Evolutionary conservation across 2,888 invertebrate genomes (phyloP).

Genomic region (Lepidonotus clava): DNA sequence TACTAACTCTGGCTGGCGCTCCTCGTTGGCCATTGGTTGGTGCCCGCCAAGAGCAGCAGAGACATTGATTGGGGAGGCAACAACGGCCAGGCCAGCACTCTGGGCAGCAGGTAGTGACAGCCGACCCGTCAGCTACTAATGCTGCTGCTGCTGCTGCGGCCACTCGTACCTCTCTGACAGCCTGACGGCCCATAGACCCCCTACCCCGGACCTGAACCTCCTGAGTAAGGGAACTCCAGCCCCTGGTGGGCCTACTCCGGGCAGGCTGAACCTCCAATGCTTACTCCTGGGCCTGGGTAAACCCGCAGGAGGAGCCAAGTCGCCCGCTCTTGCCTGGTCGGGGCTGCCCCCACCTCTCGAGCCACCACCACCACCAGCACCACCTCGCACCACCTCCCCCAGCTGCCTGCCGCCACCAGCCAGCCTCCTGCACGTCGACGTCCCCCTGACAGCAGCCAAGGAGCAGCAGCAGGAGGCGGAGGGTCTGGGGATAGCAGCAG

Average conservation of each 20-base stretch:
- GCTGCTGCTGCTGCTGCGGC: too few species aligned
- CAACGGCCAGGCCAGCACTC: neutral
- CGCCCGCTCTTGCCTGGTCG: neutral
- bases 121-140: neutral
- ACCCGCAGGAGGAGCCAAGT: neutral
- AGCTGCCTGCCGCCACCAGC: neutral
- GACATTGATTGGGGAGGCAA: neutral
- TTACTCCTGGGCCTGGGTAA: too few species aligned
- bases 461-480: neutral
- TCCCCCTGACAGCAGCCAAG: neutral
- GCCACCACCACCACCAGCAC: neutral
- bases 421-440: too few species aligned
- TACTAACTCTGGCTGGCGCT: too few species aligned
- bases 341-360: neutral
- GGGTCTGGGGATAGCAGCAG: neutral
- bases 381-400: neutral
- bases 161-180: too few species aligned
- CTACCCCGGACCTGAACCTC: too few species aligned
- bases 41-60: too few species aligned
- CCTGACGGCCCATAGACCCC: too few species aligned
- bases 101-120: neutral
- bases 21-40: too few species aligned
- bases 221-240: too few species aligned
- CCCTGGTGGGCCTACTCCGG: too few species aligned
- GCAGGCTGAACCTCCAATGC: too few species aligned